These are phyloP conservation scores for Drosophila helvetica DNA, from an alignment of 2,888 invertebrate genomes.

Conservation along the genomic window DNA sequence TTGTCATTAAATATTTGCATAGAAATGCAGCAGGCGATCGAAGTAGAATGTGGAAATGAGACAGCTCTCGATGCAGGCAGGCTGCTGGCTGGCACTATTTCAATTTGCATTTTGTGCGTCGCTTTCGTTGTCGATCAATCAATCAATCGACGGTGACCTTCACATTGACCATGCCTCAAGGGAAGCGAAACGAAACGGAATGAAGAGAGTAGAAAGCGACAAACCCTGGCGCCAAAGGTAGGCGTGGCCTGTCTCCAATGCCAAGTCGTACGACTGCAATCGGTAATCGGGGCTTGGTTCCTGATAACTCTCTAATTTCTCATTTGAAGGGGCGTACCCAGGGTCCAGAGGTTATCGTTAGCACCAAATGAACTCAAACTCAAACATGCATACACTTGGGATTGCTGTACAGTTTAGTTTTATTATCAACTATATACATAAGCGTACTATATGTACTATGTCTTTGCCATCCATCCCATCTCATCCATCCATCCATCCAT, in stretches of 20 bases:
- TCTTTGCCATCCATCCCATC: slow-evolving; percentile 51
- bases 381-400: slow-evolving; percentile 3
- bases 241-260: slow-evolving; percentile 58
- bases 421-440: slow-evolving; percentile 45
- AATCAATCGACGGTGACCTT: slow-evolving; percentile 58
- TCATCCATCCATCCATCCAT: slow-evolving; percentile 16
- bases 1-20: slow-evolving; percentile 65
- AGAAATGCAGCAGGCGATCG: slow-evolving; percentile 13
- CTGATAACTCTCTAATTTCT: slow-evolving; percentile 18
- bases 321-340: slow-evolving; percentile 62
- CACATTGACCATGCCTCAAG: slow-evolving; percentile 41
- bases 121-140: slow-evolving; percentile 54
- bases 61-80: neutral
- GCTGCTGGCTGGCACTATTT: slow-evolving; percentile 40
- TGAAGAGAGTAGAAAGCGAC: slow-evolving; percentile 3
- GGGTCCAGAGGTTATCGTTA: slow-evolving; percentile 29
- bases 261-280: slow-evolving; percentile 3
- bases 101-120: slow-evolving; percentile 38
- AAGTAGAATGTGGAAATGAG: neutral
- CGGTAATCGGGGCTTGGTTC: slow-evolving; percentile 2
- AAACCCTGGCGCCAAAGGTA: slow-evolving; percentile 61
- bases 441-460: slow-evolving; percentile 33
- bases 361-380: neutral
- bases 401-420: slow-evolving; percentile 38
- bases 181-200: slow-evolving; percentile 1